A percentile compares a stretch with the other conserved stretches of the same genome.
Evolutionary conservation across 2,888 invertebrate genomes (phyloP).

Genomic region (Metallyticus violacea): DNA sequence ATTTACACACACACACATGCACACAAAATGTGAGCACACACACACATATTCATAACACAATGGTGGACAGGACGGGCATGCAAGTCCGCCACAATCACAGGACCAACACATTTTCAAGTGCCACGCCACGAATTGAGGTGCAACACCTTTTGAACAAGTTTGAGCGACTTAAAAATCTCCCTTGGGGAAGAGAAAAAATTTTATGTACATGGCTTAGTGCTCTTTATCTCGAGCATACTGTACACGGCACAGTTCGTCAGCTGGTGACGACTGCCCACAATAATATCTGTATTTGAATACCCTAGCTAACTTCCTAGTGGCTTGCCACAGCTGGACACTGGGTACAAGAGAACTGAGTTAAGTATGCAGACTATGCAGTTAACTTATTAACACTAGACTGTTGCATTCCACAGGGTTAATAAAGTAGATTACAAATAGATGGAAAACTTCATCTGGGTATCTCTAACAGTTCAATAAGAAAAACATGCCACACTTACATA

Average conservation of each 20-base stretch:
- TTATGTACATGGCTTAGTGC: constrained; percentile 30
- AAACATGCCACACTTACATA: neutral
- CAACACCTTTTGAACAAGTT: constrained; percentile 30
- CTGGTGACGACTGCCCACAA: neutral
- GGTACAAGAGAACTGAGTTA: constrained; percentile 27
- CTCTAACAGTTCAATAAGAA: neutral
- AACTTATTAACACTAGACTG: neutral
- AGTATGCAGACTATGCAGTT: constrained; percentile 8
- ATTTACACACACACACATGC: neutral
- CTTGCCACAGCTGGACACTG: constrained; percentile 29
- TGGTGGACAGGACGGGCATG: constrained; percentile 31
- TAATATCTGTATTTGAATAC: constrained; percentile 31
- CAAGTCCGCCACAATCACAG: constrained; percentile 32
- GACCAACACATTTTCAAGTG: constrained; percentile 23
- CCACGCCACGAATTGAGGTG: constrained; percentile 28
- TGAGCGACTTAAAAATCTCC: constrained; percentile 31
- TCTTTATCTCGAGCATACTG: constrained; percentile 25
- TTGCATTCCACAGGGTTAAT: neutral
- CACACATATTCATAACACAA: constrained; percentile 20
- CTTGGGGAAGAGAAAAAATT: constrained; percentile 24
- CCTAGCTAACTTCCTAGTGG: constrained; percentile 28
- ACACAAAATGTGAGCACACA: neutral
- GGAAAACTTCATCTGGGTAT: neutral
- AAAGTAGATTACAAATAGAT: neutral
- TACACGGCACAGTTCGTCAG: constrained; percentile 18